Conservation (phyloP, 2,113 vertebrate species). For the Oreotrochilus melanogaster region DNA sequence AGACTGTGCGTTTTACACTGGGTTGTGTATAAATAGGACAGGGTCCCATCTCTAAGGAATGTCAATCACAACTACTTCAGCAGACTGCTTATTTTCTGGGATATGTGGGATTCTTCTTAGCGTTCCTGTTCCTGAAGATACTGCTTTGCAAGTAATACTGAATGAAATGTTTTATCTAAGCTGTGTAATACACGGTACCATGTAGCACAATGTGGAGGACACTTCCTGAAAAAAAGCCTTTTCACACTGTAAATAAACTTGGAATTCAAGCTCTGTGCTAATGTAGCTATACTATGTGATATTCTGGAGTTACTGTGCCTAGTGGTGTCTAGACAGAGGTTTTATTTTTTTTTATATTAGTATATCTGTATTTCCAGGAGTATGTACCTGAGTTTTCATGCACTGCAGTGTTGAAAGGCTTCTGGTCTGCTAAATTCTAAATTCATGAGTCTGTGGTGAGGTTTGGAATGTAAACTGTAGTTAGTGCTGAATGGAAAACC, state of each 20-base stretch:
- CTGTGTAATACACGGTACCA: not conserved
- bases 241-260: not conserved
- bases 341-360: not conserved
- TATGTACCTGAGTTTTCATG: not conserved
- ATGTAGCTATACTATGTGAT: not conserved
- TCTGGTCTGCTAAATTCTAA: not conserved
- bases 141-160: not conserved
- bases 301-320: not conserved
- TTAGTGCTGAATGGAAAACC: not conserved
- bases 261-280: not conserved
- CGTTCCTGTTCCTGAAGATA: not conserved
- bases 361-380: not conserved
- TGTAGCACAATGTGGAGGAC: not conserved
- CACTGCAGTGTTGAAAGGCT: not conserved
- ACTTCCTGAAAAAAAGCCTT: not conserved
- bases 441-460: not conserved
- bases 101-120: not conserved
- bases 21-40: not conserved
- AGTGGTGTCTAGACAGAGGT: not conserved
- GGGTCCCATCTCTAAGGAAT: not conserved
- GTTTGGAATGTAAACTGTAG: not conserved
- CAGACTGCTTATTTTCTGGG: not conserved
- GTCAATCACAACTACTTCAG: not conserved
- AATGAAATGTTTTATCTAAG: not conserved
- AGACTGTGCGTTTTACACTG: not conserved